phyloP scores from a whole-genome alignment of 2,113 vertebrate species.

The Stigmatopora nigra region DNA sequence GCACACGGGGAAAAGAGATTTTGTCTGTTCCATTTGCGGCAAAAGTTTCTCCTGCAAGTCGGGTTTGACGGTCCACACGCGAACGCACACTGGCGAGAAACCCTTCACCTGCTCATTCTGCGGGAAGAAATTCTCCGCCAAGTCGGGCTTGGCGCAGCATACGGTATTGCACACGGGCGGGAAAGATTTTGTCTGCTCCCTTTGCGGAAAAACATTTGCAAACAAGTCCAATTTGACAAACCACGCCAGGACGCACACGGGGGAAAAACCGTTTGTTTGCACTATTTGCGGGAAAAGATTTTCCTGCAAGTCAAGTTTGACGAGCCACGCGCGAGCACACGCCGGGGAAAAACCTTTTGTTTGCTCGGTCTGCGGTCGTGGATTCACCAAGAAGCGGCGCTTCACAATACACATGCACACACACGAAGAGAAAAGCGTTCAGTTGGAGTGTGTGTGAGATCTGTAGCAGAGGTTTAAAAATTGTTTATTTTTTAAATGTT shows the following conservation, averaged over 20 bases:
- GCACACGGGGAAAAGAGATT: neutral
- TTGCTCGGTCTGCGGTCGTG: neutral
- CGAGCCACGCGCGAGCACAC: neutral
- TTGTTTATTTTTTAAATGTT: no score
- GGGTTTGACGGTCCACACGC: neutral
- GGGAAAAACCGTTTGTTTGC: neutral
- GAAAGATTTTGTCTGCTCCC: neutral
- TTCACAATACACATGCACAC: no score
- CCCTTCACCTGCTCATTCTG: neutral
- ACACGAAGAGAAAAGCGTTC: no score
- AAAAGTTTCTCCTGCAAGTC: neutral
- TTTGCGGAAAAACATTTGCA: neutral
- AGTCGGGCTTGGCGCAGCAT: neutral
- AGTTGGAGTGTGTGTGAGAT: no score
- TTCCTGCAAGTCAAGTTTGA: neutral
- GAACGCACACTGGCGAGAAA: neutral
- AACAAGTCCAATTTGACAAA: neutral
- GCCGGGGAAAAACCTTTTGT: neutral
- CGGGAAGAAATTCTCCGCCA: neutral
- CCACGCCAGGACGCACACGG: neutral
- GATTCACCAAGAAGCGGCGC: no score
- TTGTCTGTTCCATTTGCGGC: neutral
- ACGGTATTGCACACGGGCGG: neutral
- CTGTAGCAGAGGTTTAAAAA: no score
- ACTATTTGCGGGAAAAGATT: neutral